Evolutionary conservation across 2,888 invertebrate genomes (phyloP), one percentile per base, ranked within the genome.

Genomic region (Amblyjoppa fuscipennis): DNA sequence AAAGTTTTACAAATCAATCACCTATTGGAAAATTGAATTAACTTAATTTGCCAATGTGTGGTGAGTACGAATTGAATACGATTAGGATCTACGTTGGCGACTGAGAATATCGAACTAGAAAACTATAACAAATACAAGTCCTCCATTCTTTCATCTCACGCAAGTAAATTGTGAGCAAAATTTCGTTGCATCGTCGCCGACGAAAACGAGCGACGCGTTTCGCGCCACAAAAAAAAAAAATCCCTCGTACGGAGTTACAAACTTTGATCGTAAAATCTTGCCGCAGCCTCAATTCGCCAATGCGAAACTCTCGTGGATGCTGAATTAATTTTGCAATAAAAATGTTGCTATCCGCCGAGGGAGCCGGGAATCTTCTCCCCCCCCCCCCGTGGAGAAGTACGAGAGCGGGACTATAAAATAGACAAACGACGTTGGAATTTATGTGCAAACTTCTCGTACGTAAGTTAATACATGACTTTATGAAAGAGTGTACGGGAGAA

Each of bases 401-500:
- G 38, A 38, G 41, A 41, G 38, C 3, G n/a, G 13, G 20, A 20
- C 66, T 68, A 71, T 64, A 61, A 71, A 75, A 68, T 31, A 45
- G 68, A 68, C 66, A 73, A 81, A 73, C 41, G 80, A 68, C 80
- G 51, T 68, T 66, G 74, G 64, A 66, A 81, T 81, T 81, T 81
- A 81, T 74, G 61, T 31, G 41, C 68, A 28, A 25, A 74, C 53
- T 51, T 73, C 41, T 25, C 28, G 28, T 38, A 71, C 49, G 51
- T 71, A 76, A 74, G 25, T 73, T 49, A 74, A 81, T 61, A n/a
- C 61, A 41, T 38, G 51, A 28, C 25, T 41, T n/a, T 45, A 68
- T n/a, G 13, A 45, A 41, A 69, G 31, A 51, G 25, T 80, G 51
- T 73, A 53, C 56, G 13, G 66, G 68, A 66, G 34, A 73, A 73